Evolutionary conservation across 2,888 invertebrate genomes (phyloP), one percentile per base, ranked within the genome.

Genomic region (Gibbula magus): DNA sequence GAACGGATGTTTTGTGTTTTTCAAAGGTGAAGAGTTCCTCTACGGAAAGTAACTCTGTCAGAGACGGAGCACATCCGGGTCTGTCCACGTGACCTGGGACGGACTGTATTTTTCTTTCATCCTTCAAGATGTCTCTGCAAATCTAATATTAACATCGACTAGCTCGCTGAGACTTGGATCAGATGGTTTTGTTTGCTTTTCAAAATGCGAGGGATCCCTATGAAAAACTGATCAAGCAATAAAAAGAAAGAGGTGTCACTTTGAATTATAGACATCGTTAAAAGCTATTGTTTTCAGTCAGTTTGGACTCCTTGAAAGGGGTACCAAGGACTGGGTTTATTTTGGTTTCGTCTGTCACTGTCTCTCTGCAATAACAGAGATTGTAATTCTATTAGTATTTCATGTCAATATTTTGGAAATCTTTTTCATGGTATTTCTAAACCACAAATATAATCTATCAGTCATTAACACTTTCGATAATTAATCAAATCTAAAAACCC

Each of bases 31-130:
- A 70, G 70, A 70, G 70, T 70, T 70, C 70, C 70, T 35, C 32
- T 70, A 70, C 29, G 70, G 70, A 70, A 70, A 70, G 70, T 35
- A 70, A 39, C 39, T 70, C 70, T 70, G 70, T 70, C 70, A 70
- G 70, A 70, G 70, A 70, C 70, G 70, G 35, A 70, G 70, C 70
- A 70, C 70, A 70, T 70, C 70, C 70, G 70, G 70, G 70, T 70
- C 39, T 20, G n/a, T 20, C 32, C 70, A 70, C 70, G 70, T 70
- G 39, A 70, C 70, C 16, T 70, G 70, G 70, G 70, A 70, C 70
- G 39, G 3, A 35, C 39, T 10, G 39, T 70, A 70, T 70, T 70
- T 70, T 35, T 39, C 39, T 70, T 70, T 70, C 70, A 70, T 70
- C 70, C 39, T 35, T 70, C 70, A 70, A 35, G 35, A 20, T 70